phyloP scores from a whole-genome alignment of 2,888 invertebrate species.

The Carpatolechia fugitivella region DNA sequence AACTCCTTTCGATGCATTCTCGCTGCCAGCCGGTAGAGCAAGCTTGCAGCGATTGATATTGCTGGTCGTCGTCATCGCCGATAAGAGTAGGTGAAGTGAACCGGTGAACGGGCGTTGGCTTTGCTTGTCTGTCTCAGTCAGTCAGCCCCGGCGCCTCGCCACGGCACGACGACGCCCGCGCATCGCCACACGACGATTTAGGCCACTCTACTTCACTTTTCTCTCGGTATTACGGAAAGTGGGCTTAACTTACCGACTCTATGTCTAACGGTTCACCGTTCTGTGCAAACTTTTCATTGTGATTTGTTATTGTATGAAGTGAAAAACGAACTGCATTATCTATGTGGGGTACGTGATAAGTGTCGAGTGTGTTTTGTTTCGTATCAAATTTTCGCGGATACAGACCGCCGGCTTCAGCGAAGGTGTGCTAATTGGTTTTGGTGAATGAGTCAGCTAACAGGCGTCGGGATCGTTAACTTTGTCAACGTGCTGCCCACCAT shows the following conservation, averaged over 20 bases:
- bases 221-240: slow-evolving; percentile 56
- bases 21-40: slow-evolving; percentile 50
- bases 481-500: slow-evolving; percentile 77
- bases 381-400: slow-evolving; percentile 40
- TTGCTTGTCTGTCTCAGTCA: slow-evolving; percentile 44
- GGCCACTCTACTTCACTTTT: slow-evolving; percentile 61
- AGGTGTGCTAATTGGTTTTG: slow-evolving; percentile 52
- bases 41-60: slow-evolving; percentile 28
- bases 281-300: slow-evolving; percentile 27
- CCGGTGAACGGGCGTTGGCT: slow-evolving; percentile 72
- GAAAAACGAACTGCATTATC: slow-evolving; percentile 55
- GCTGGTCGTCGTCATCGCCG: slow-evolving; percentile 50
- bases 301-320: slow-evolving; percentile 38
- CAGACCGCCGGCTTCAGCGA: slow-evolving; percentile 49
- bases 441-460: slow-evolving; percentile 78
- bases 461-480: slow-evolving; percentile 74
- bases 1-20: slow-evolving; percentile 40
- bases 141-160: slow-evolving; percentile 63
- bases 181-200: slow-evolving; percentile 44
- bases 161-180: slow-evolving; percentile 64
- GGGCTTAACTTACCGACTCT: slow-evolving; percentile 41
- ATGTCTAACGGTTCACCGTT: slow-evolving; percentile 38
- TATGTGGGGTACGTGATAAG: slow-evolving; percentile 70
- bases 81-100: slow-evolving; percentile 74
- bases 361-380: slow-evolving; percentile 55